phyloP scores from a whole-genome alignment of 2,113 vertebrate species.

The Tonatia bakeri region DNA sequence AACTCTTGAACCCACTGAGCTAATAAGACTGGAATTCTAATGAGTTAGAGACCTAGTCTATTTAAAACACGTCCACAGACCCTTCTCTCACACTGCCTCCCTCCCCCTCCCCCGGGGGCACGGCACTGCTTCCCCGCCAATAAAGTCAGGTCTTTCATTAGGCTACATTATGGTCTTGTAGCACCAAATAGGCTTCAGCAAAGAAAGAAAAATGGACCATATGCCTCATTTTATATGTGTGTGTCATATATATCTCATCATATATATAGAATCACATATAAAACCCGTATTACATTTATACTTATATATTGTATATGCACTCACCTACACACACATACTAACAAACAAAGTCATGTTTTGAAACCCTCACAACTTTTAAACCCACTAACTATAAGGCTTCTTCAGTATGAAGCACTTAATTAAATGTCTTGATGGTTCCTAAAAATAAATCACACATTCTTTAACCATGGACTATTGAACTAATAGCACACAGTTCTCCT shows the following conservation, averaged over 20 bases:
- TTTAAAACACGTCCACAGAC: conserved; percentile 10
- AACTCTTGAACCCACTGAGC: conserved; percentile 54
- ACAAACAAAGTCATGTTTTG: not conserved
- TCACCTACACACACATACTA: not conserved
- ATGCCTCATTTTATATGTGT: not conserved
- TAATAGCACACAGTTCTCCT: not conserved
- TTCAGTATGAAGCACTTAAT: not conserved
- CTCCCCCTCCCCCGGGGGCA: not conserved
- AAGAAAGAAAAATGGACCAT: not conserved
- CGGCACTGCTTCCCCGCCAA: not conserved
- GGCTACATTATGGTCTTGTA: not conserved
- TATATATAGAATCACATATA: not conserved
- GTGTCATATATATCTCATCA: not conserved
- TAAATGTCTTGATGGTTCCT: not conserved
- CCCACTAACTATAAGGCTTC: not conserved
- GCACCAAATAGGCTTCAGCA: not conserved
- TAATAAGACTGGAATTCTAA: conserved; percentile 50
- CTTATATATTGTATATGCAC: too few species aligned
- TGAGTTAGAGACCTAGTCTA: not conserved
- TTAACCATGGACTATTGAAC: not conserved
- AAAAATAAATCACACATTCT: not conserved
- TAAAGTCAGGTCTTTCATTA: not conserved
- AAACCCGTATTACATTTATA: not conserved
- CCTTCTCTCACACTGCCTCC: not conserved
- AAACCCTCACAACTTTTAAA: not conserved